A percentile compares a stretch with the other conserved stretches of the same genome.
Evolutionary conservation across 2,888 invertebrate species (phyloP).

Genomic region (Hydrotaea cyrtoneurina): DNA sequence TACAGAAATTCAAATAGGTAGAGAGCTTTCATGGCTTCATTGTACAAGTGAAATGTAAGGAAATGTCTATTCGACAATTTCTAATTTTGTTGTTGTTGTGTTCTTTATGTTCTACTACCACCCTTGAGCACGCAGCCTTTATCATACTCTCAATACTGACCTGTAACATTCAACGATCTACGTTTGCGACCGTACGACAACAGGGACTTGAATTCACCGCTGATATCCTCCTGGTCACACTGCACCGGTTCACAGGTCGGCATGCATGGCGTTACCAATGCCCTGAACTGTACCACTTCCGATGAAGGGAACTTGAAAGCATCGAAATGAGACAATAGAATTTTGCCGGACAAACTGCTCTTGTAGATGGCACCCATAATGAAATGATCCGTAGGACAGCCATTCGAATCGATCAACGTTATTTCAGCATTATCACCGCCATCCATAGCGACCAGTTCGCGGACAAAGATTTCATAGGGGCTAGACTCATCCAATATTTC

Average conservation of each 20-base stretch:
- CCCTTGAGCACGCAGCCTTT: background rate
- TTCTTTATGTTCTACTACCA: background rate
- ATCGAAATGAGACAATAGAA: constrained; percentile 94
- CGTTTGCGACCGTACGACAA: constrained; percentile 90
- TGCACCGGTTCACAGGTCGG: constrained; percentile 95
- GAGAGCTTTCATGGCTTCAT: no score
- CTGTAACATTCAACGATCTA: constrained; percentile 83
- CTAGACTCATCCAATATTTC: constrained; percentile 95
- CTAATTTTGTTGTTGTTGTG: no score
- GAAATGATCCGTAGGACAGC: constrained; percentile 96
- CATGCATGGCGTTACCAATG: constrained; percentile 96
- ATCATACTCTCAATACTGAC: constrained; percentile 69
- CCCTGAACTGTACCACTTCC: constrained; percentile 96
- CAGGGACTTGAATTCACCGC: constrained; percentile 90
- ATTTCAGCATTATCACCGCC: constrained; percentile 96
- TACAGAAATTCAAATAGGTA: no score
- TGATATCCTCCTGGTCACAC: constrained; percentile 91
- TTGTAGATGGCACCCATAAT: constrained; percentile 96
- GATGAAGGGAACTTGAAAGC: constrained; percentile 98
- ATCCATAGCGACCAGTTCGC: constrained; percentile 96
- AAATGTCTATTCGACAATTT: no score
- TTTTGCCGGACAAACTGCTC: constrained; percentile 89
- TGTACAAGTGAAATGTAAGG: no score
- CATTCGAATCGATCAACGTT: constrained; percentile 93
- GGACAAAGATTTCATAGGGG: constrained; percentile 96